These are phyloP conservation scores for Globodera rostochiensis DNA, from an alignment of 1,140 invertebrate genomes.

Conservation along the genomic window DNA sequence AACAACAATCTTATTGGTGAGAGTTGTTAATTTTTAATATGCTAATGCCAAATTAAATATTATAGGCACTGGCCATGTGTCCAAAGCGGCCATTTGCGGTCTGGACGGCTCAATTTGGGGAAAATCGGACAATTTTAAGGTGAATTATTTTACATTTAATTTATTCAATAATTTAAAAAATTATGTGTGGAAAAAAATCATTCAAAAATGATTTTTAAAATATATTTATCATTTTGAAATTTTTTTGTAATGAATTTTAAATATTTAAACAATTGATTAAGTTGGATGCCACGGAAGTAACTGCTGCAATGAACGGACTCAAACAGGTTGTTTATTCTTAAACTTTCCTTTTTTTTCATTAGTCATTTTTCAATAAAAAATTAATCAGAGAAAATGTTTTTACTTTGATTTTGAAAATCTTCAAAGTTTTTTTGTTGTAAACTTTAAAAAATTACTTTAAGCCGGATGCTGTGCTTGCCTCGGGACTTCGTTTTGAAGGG, in stretches of 20 bases:
- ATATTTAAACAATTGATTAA: slow-evolving; percentile 2
- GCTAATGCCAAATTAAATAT: too few species aligned
- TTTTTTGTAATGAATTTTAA: not conserved
- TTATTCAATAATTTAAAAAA: not conserved
- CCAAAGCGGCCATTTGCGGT: slow-evolving; percentile 63
- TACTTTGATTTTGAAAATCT: too few species aligned
- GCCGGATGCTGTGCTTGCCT: slow-evolving; percentile 55
- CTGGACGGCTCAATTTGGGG: slow-evolving; percentile 63
- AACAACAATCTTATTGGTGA: slow-evolving; percentile 61
- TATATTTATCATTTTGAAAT: not conserved
- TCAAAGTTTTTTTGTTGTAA: not conserved
- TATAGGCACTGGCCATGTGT: slow-evolving; percentile 58
- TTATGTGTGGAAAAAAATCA: not conserved
- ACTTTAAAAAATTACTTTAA: slow-evolving; percentile 16
- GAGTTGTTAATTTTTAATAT: not conserved
- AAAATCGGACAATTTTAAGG: slow-evolving; percentile 65
- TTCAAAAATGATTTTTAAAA: not conserved
- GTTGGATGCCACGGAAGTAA: slow-evolving; percentile 8
- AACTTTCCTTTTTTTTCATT: too few species aligned
- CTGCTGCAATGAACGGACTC: slow-evolving; percentile 14
- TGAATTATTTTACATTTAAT: slow-evolving; percentile 31
- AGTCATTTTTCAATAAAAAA: not conserved
- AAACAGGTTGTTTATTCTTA: slow-evolving; percentile 1
- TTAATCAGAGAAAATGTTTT: not conserved
- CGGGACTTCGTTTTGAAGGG: slow-evolving; percentile 59